Conservation (phyloP, 2,888 invertebrate genomes). For the Phytoseiulus persimilis region DNA sequence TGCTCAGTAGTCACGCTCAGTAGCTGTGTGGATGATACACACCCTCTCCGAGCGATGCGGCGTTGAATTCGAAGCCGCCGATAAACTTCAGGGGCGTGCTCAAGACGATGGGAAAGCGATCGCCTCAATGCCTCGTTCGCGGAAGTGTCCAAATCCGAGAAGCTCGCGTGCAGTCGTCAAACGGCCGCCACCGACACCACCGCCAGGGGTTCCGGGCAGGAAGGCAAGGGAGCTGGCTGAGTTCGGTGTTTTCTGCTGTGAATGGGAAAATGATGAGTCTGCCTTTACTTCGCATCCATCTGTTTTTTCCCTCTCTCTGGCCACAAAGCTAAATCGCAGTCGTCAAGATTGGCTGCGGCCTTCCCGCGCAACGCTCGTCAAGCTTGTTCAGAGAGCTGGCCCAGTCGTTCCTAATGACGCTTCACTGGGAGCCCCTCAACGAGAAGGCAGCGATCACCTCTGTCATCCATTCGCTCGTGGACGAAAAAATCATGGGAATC, state of each 20-base stretch:
- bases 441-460: not conserved
- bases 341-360: not conserved
- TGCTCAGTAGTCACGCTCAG: too few species aligned
- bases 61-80: not conserved
- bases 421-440: not conserved
- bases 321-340: not conserved
- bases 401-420: not conserved
- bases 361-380: not conserved
- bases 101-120: not conserved
- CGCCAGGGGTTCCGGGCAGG: not conserved
- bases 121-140: not conserved
- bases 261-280: slow-evolving; percentile 5
- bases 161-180: not conserved
- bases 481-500: not conserved
- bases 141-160: not conserved
- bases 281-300: not conserved
- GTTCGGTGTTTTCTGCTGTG: not conserved
- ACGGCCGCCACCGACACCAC: not conserved
- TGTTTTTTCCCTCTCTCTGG: not conserved
- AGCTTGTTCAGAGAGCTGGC: not conserved
- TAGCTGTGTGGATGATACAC: too few species aligned
- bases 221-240: not conserved
- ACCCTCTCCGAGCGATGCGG: not conserved
- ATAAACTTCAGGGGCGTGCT: not conserved
- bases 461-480: not conserved